Evolutionary conservation across 2,888 invertebrate genomes (phyloP), one percentile per base, ranked within the genome.

Genomic region (Melinaea menophilus): DNA sequence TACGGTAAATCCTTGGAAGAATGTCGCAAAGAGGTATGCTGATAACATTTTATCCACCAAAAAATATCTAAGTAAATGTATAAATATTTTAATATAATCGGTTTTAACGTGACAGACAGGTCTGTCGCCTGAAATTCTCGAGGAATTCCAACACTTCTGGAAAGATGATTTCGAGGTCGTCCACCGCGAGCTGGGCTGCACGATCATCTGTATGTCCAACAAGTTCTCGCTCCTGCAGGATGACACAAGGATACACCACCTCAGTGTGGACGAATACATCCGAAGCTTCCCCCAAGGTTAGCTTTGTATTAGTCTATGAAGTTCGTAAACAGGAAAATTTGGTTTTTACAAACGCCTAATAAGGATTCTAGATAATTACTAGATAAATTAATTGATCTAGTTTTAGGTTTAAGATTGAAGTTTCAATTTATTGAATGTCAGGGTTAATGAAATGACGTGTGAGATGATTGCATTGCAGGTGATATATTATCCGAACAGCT

Each of bases 191-290:
- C 79, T 90, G 56, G 90, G 90, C 73, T 90, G 90, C 64, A 89
- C 90, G 64, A 80, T 90, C 75, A 86, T 90, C 75, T 90, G 90
- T 78, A 90, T 90, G 90, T 86, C 86, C 72, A 85, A 88, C 75
- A 89, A 89, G 80, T 87, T 90, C 73, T 79, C 82, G 0, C 75
- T 90, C 51, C 71, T 90, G 77, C 77, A 89, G 59, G 89, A 88
- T 1, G 88, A 90, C 65, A 75, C 81, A n/a, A 77, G 85, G 63
- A 86, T 90, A 72, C 89, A 90, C 48, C 90, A 89, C 62, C 73
- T 78, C 62, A 90, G 88, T 69, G 88, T 90, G 89, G 78, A 88
- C 13, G 90, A 90, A 41, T 90, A 88, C 45, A 69, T 90, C 65
- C 86, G 85, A 72, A 73, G 84, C 56, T 90, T 90, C 68, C 89